phyloP scores from a whole-genome alignment of 2,113 vertebrate genomes.

The Synodontis membranacea region DNA sequence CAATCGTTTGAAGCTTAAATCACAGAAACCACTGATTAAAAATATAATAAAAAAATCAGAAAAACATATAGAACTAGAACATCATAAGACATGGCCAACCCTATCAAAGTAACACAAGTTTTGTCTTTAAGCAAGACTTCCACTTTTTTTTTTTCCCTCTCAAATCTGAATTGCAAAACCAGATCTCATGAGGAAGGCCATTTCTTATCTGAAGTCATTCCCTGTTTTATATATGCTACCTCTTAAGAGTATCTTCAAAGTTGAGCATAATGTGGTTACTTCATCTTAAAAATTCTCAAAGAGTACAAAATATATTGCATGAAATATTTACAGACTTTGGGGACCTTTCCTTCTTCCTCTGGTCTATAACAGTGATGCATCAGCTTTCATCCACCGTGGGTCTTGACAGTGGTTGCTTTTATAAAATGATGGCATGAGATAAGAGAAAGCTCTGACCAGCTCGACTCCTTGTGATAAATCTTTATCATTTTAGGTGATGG shows the following conservation, averaged over 20 bases:
- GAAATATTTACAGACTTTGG: conserved; percentile 74
- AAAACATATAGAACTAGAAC: background rate
- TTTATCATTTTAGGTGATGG: conserved; percentile 82
- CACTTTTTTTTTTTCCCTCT: background rate
- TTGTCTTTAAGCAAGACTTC: conserved; percentile 18
- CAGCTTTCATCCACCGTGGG: conserved; percentile 73
- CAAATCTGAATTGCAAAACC: conserved; percentile 37
- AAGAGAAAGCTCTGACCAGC: conserved; percentile 75
- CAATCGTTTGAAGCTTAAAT: background rate
- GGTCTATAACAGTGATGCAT: conserved; percentile 66
- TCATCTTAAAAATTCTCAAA: conserved; percentile 70
- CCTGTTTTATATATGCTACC: conserved; percentile 55
- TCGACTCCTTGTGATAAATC: conserved; percentile 75
- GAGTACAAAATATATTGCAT: conserved; percentile 76
- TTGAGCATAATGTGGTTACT: conserved; percentile 62
- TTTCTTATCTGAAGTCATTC: conserved; percentile 44
- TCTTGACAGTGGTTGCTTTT: conserved; percentile 72
- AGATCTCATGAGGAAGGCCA: conserved; percentile 35
- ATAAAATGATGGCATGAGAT: conserved; percentile 72
- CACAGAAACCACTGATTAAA: background rate
- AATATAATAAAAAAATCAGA: background rate
- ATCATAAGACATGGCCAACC: background rate
- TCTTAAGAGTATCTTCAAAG: conserved; percentile 53
- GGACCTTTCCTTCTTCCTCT: conserved; percentile 62
- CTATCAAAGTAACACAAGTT: conserved; percentile 3